These are phyloP conservation scores for Threskiornis aethiopicus DNA, from an alignment of 2,797 vertebrate species.

Conservation along the genomic window DNA sequence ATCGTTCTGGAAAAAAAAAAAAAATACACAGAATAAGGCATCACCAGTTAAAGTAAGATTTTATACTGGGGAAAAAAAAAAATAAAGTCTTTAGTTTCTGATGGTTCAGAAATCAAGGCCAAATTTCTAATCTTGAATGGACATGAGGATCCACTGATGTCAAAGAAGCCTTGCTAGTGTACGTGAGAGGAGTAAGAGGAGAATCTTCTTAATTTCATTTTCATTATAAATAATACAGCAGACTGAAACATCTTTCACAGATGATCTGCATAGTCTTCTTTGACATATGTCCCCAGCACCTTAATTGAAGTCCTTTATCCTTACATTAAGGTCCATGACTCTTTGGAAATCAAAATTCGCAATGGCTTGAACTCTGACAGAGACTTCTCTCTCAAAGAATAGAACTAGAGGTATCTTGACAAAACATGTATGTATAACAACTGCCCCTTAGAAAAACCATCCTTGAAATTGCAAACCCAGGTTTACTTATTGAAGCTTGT, in stretches of 20 bases:
- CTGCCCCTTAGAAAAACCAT: background rate
- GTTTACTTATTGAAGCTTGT: background rate
- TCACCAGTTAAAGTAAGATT: background rate
- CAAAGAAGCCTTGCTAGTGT: background rate
- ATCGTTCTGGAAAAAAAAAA: slow-evolving; percentile 83
- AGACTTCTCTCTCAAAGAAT: background rate
- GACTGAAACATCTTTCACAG: background rate
- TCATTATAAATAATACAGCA: background rate
- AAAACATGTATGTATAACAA: background rate
- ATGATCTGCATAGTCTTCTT: background rate
- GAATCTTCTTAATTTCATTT: background rate
- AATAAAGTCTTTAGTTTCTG: background rate
- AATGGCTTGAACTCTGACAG: background rate
- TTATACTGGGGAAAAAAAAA: background rate
- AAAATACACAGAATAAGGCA: background rate
- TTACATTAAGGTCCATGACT: background rate
- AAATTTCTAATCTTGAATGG: background rate
- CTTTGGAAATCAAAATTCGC: background rate
- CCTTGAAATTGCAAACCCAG: background rate
- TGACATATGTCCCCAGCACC: background rate
- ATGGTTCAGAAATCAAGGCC: background rate
- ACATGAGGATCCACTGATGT: background rate
- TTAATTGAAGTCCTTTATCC: background rate
- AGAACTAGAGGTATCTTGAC: background rate
- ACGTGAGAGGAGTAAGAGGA: background rate